Base-by-base conservation (phyloP, 92 coral and sea anemone species). In the Zoanthus sociatus region DNA sequence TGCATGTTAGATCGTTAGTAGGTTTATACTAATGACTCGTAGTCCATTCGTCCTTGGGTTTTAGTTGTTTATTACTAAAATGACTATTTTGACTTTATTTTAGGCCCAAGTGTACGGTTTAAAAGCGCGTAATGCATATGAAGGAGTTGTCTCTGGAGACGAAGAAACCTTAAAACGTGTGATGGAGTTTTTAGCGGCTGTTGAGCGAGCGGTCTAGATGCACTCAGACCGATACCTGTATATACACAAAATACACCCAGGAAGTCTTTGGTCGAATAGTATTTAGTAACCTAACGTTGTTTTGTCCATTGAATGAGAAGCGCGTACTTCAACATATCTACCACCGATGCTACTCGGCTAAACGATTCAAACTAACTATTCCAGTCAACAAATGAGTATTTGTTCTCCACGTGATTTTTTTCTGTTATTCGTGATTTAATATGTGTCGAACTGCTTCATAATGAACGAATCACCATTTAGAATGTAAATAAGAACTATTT, bases 71-170 rank as follows among this genome's bases (percentile, higher is more conserved):
- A 9, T 50, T 6, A 7, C 42, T 67, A 42, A 33, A 1, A 17
- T 84, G 16, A 15, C 20, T 53, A 45, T 18, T 14, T 12, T 9
- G 69, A 61, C 51, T 15, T 51, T 82, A 26, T 86, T 51, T 33
- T 85, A 96, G 98, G 98, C 98, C 20, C 84, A 74, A 58, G 98
- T 93, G 73, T 94, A 91, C 79, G 96, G 96, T 37, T 50, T 86
- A 84, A 96, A 94, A 78, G 95, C 98, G 26, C 91, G 93, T n/a
- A 91, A 92, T 11, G 93, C 98, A 4, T 96, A 96, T 44, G 98
- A 96, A 79, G 95, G 89, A 42, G 73, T 93, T 31, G 98, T 93
- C 54, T 93, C 98, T 12, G 93, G 96, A 73, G 98, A 96, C 86
- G 95, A 92, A 3, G 93, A 74, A 44, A 86, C 89, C 45, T 90